Conservation (phyloP, 1,140 invertebrate species). For the Pinna nobilis region DNA sequence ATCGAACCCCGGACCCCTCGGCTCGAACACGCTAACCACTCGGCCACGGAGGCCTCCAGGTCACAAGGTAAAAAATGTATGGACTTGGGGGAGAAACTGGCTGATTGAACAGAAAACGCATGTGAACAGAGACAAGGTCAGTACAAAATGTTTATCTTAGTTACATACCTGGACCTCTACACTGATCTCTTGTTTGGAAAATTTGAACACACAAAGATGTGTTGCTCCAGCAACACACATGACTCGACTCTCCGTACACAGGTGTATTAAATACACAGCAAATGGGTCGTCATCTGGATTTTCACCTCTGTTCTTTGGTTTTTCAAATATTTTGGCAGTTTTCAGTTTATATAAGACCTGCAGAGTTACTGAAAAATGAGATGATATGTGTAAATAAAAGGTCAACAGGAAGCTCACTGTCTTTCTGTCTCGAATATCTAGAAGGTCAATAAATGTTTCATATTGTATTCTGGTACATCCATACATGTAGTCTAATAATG, state of each 20-base stretch:
- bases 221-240: conserved; percentile 92
- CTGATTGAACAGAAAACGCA: too few species aligned
- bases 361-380: conserved; percentile 81
- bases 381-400: background rate
- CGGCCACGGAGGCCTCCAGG: too few species aligned
- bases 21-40: too few species aligned
- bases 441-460: too few species aligned
- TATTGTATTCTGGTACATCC: too few species aligned
- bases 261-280: conserved; percentile 92
- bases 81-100: too few species aligned
- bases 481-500: too few species aligned
- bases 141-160: background rate
- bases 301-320: conserved; percentile 64
- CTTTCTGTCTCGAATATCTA: too few species aligned
- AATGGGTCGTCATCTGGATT: conserved; percentile 82
- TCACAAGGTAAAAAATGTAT: too few species aligned
- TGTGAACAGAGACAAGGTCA: too few species aligned
- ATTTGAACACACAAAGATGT: conserved; percentile 96
- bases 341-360: conserved; percentile 98
- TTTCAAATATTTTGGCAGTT: conserved; percentile 95
- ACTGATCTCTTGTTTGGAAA: conserved; percentile 90
- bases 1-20: too few species aligned
- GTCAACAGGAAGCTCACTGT: too few species aligned
- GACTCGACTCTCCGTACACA: conserved; percentile 94
- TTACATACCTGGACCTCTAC: conserved; percentile 87